Percentiles rank a stretch among this genome's conserved stretches.
Evolutionary conservation across 2,888 invertebrate species (phyloP).

Genomic region (Lordiphosa andalusiaca): DNA sequence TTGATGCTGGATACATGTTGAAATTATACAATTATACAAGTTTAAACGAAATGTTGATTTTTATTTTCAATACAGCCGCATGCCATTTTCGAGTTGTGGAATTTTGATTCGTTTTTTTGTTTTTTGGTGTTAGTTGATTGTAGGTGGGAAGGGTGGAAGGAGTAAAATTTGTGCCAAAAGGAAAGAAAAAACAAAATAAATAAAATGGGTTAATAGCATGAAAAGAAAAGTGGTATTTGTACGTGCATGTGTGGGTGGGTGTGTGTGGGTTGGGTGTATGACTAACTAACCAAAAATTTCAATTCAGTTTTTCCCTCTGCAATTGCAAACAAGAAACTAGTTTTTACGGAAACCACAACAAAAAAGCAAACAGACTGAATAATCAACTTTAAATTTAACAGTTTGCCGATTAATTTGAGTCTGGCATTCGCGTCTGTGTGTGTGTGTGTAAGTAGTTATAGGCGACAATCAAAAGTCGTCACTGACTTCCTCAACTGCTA

Average conservation of each 20-base stretch:
- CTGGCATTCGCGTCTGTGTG: slow-evolving; percentile 9
- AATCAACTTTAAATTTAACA: slow-evolving; percentile 39
- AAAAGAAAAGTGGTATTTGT: slow-evolving; percentile 20
- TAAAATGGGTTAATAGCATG: slow-evolving; percentile 48
- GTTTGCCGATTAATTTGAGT: slow-evolving; percentile 38
- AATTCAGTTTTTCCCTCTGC: slow-evolving; percentile 8
- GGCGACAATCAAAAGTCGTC: slow-evolving; percentile 17
- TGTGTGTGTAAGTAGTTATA: slow-evolving; percentile 17
- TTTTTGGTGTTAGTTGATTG: slow-evolving; percentile 25
- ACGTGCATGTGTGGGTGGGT: not conserved
- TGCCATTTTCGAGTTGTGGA: slow-evolving; percentile 12
- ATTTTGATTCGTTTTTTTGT: not conserved
- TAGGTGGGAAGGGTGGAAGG: not conserved
- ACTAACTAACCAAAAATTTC: slow-evolving; percentile 18
- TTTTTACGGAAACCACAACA: slow-evolving; percentile 20
- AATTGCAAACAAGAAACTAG: slow-evolving; percentile 21
- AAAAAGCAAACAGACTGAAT: slow-evolving; percentile 35
- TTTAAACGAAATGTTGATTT: not conserved
- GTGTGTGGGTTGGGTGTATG: slow-evolving; percentile 19
- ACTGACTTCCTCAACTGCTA: slow-evolving; percentile 33
- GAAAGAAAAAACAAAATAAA: slow-evolving; percentile 44
- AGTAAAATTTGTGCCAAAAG: slow-evolving; percentile 5
- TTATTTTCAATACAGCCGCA: slow-evolving; percentile 25
- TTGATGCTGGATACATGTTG: slow-evolving; percentile 42
- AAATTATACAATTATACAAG: slow-evolving; percentile 3